Evolutionary conservation across 2,888 invertebrate genomes (phyloP).

Genomic region (Limnephilus rhombicus): DNA sequence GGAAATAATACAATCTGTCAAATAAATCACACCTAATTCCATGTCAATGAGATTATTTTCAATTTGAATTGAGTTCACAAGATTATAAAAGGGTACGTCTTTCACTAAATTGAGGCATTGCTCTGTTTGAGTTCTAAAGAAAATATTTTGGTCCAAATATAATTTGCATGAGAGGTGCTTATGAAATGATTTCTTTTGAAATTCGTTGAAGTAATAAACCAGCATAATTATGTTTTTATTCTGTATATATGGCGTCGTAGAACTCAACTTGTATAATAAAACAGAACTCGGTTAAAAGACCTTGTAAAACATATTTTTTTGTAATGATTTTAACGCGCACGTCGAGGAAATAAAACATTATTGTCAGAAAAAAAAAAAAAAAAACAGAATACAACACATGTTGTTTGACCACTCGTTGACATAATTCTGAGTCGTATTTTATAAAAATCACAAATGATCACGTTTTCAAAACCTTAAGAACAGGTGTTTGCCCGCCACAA

Average conservation of each 20-base stretch:
- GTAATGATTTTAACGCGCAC: neutral
- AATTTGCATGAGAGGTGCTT: neutral
- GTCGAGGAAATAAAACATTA: neutral
- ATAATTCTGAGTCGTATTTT: slow-evolving; percentile 1
- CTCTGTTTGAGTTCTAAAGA: neutral
- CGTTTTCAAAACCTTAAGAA: neutral
- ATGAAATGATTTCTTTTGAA: neutral
- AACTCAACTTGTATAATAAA: neutral
- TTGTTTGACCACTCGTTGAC: neutral
- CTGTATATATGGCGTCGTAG: neutral
- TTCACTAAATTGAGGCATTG: neutral
- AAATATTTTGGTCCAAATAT: neutral
- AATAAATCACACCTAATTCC: slow-evolving; percentile 12
- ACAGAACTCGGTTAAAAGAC: neutral
- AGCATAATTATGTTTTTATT: neutral
- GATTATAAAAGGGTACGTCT: neutral
- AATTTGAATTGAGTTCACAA: neutral
- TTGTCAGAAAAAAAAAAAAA: neutral
- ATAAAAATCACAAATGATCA: neutral
- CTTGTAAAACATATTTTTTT: neutral
- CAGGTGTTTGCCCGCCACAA: neutral
- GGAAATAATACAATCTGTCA: neutral
- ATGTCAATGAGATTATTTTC: slow-evolving; percentile 8
- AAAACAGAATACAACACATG: neutral
- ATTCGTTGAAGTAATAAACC: neutral